These are phyloP conservation scores for Nematolebias whitei DNA, from an alignment of 2,113 vertebrate species.

Conservation along the genomic window DNA sequence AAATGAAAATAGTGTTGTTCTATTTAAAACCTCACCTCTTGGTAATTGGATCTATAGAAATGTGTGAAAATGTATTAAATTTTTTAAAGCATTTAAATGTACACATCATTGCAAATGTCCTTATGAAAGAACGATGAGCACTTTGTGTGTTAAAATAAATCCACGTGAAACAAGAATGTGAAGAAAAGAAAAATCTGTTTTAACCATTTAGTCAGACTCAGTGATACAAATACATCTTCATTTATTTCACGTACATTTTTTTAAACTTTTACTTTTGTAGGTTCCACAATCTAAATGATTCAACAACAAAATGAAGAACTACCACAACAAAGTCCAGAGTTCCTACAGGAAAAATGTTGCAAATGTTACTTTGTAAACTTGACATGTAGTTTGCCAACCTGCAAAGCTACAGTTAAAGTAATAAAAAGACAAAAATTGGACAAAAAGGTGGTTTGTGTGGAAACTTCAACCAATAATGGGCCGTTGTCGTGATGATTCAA, in stretches of 20 bases:
- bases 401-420: slow-evolving; percentile 70
- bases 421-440: slow-evolving; percentile 70
- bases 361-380: slow-evolving; percentile 75
- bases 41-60: too few relatives aligned
- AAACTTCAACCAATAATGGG: slow-evolving; percentile 41
- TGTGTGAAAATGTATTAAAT: too few relatives aligned
- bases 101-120: too few relatives aligned
- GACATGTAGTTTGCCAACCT: slow-evolving; percentile 74
- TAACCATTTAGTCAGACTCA: slow-evolving; percentile 49
- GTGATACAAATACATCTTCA: slow-evolving; percentile 82
- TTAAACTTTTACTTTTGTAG: slow-evolving; percentile 74
- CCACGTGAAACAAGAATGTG: not conserved
- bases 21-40: too few relatives aligned
- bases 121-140: too few relatives aligned
- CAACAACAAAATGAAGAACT: slow-evolving; percentile 86
- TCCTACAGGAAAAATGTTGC: slow-evolving; percentile 74
- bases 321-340: slow-evolving; percentile 84
- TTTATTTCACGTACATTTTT: slow-evolving; percentile 85
- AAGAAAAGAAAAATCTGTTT: not conserved
- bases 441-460: slow-evolving; percentile 61
- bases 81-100: too few relatives aligned
- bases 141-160: not conserved
- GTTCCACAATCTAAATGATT: slow-evolving; percentile 86
- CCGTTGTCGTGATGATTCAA: slow-evolving; percentile 50
- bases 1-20: too few relatives aligned